Conservation (phyloP, 2,113 vertebrate genomes). For the Pseudopodoces humilis region DNA sequence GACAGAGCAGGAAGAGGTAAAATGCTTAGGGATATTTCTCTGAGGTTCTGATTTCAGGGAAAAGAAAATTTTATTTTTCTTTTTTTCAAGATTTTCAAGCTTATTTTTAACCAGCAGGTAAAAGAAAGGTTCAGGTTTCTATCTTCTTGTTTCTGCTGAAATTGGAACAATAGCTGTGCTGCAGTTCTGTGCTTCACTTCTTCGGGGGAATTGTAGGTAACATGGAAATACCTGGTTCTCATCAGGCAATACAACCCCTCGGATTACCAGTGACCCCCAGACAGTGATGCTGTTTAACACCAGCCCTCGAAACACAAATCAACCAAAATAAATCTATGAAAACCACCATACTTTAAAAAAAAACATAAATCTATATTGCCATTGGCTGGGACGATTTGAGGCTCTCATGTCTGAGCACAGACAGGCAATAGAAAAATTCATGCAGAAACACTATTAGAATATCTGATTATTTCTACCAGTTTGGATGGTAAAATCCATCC, state of each 20-base stretch:
- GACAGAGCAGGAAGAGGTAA: not conserved
- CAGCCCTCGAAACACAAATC: not conserved
- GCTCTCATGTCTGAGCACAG: not conserved
- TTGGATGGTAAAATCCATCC: not conserved
- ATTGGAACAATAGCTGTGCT: not conserved
- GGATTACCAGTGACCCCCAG: constrained; percentile 25
- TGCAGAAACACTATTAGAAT: not conserved
- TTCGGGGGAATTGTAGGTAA: not conserved
- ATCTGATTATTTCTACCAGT: not conserved
- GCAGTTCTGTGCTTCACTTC: not conserved
- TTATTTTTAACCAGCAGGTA: not conserved
- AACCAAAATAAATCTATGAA: not conserved
- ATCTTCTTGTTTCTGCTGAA: not conserved
- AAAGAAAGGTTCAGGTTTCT: not conserved
- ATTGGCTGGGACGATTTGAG: not conserved
- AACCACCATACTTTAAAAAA: not conserved
- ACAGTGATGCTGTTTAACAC: not conserved
- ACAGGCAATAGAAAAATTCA: not conserved
- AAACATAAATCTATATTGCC: not conserved
- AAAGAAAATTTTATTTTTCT: not conserved
- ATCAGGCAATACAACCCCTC: not conserved
- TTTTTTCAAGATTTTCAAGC: not conserved
- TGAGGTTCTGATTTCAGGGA: not conserved
- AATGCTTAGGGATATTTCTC: not conserved
- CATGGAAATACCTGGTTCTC: constrained; percentile 16